A percentile compares a stretch with the other conserved stretches of the same genome.
phyloP scores from a whole-genome alignment of 2,797 vertebrate species.

The Neosilurus mollespiculum region DNA sequence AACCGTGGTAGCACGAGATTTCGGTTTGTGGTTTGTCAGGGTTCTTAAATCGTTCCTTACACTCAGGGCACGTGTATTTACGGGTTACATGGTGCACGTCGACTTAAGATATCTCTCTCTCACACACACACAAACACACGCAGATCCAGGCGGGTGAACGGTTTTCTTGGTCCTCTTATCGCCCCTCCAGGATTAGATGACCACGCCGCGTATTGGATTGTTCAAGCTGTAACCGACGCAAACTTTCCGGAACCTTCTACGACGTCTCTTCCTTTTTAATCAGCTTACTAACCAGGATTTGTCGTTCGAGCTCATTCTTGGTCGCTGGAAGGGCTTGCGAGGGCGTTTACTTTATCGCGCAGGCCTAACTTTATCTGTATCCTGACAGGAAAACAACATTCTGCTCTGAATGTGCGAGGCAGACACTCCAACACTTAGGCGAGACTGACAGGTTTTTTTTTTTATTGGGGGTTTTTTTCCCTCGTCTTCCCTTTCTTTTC shows the following conservation, averaged over 20 bases:
- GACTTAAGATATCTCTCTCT: too few species aligned
- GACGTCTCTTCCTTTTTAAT: slow-evolving; percentile 72
- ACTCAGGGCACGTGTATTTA: not conserved
- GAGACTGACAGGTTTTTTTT: slow-evolving; percentile 27
- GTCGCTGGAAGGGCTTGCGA: slow-evolving; percentile 60
- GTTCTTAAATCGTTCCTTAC: not conserved
- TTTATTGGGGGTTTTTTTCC: not conserved
- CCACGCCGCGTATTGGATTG: slow-evolving; percentile 55
- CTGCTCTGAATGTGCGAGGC: slow-evolving; percentile 51
- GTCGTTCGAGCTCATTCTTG: slow-evolving; percentile 74
- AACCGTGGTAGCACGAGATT: not conserved
- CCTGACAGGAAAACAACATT: slow-evolving; percentile 73
- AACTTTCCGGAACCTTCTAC: slow-evolving; percentile 60
- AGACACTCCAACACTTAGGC: slow-evolving; percentile 46
- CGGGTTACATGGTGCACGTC: not conserved
- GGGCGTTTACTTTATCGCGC: slow-evolving; percentile 61
- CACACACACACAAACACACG: slow-evolving; percentile 13
- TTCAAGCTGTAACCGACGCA: not conserved
- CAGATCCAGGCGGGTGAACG: slow-evolving; percentile 34
- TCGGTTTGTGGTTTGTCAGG: not conserved
- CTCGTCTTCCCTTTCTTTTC: not conserved
- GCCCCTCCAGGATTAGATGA: slow-evolving; percentile 65
- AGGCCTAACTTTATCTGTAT: slow-evolving; percentile 73
- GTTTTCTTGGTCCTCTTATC: slow-evolving; percentile 49
- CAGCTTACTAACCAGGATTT: slow-evolving; percentile 79